Conservation (phyloP, 2,113 vertebrate genomes). For the Alethe castanea region DNA sequence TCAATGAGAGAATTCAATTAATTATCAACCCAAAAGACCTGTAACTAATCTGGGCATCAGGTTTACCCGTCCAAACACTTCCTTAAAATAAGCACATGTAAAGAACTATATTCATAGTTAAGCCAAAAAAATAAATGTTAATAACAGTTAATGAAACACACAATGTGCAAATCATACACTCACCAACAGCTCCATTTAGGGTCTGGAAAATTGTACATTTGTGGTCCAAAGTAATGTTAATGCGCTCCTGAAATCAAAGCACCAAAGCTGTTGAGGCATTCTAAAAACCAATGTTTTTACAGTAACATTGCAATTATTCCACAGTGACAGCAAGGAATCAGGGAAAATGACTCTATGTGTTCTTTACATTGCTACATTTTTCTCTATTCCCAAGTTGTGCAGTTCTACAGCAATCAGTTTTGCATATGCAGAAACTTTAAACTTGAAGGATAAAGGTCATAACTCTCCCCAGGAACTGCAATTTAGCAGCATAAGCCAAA, state of each 20-base stretch:
- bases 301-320: background rate
- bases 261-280: background rate
- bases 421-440: background rate
- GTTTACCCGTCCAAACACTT: background rate
- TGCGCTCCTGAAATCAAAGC: constrained; percentile 75
- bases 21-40: background rate
- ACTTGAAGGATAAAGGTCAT: background rate
- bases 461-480: background rate
- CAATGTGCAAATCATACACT: constrained; percentile 21
- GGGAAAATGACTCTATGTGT: background rate
- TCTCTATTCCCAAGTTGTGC: background rate
- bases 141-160: background rate
- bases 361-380: background rate
- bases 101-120: background rate
- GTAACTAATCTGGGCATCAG: background rate
- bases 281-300: background rate
- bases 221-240: constrained; percentile 96
- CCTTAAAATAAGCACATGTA: background rate
- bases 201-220: constrained; percentile 96
- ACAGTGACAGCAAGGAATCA: background rate
- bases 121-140: background rate
- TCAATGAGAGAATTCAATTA: background rate
- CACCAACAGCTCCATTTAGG: constrained; percentile 92
- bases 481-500: background rate
- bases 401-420: background rate